These are phyloP conservation scores for Ptychochromis oligacanthus DNA, from an alignment of 2,113 vertebrate species.

Conservation along the genomic window DNA sequence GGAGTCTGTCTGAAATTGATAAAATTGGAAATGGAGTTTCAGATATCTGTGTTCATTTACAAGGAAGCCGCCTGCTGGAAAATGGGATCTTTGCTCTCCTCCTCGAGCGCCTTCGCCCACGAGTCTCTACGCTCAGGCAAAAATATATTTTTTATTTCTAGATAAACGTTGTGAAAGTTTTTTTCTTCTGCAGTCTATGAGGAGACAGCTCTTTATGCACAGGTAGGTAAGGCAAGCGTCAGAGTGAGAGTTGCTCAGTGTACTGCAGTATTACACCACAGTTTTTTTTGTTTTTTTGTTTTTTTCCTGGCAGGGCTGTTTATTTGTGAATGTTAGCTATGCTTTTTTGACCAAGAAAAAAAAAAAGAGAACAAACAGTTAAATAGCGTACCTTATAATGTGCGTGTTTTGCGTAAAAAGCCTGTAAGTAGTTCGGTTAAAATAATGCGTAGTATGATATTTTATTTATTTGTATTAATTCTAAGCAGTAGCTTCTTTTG, in stretches of 20 bases:
- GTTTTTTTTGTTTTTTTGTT: not conserved
- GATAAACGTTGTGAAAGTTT: conserved; percentile 75
- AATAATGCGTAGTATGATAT: not conserved
- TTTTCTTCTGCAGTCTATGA: conserved; percentile 63
- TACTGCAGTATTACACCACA: conserved; percentile 7
- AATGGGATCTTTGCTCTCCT: conserved; percentile 39
- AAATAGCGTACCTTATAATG: not conserved
- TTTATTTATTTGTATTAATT: not conserved
- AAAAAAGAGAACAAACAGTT: not conserved
- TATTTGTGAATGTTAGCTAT: conserved; percentile 18
- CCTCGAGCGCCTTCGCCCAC: conserved; percentile 29
- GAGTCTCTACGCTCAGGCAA: conserved; percentile 31
- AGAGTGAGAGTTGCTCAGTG: conserved; percentile 34
- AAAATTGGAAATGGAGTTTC: conserved; percentile 78
- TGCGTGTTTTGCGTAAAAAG: not conserved
- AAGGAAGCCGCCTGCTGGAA: conserved; percentile 50
- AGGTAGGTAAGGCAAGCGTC: conserved; percentile 76
- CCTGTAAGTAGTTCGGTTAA: not conserved
- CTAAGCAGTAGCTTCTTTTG: conserved; percentile 27
- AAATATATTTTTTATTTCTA: conserved; percentile 23
- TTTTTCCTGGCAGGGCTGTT: not conserved
- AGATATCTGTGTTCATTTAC: conserved; percentile 48
- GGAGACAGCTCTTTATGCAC: conserved; percentile 72
- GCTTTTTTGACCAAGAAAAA: not conserved
- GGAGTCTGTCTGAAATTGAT: conserved; percentile 84